Evolutionary conservation across 2,797 vertebrate species (phyloP).

Genomic region (Neostethus bicornis): DNA sequence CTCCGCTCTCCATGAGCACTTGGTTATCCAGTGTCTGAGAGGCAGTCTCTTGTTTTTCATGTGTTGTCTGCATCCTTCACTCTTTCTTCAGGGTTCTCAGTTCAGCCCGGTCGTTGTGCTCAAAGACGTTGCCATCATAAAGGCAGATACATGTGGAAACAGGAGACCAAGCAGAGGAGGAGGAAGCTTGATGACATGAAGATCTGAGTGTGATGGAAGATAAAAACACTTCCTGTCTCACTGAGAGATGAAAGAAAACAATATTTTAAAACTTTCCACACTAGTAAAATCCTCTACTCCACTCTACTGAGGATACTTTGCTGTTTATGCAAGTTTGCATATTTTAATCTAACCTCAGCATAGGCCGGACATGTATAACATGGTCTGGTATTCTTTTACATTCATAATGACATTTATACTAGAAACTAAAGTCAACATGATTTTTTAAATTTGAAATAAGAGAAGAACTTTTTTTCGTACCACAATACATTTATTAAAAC

Average conservation of each 20-base stretch:
- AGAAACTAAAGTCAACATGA: neutral
- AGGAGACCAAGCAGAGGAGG: constrained; percentile 28
- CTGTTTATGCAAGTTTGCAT: too few species aligned
- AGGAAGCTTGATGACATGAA: constrained; percentile 26
- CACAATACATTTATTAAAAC: neutral
- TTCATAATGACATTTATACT: neutral
- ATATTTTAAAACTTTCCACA: too few species aligned
- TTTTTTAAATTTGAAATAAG: too few species aligned
- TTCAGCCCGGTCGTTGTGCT: constrained; percentile 30
- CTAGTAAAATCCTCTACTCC: too few species aligned
- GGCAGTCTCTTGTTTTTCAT: constrained; percentile 37
- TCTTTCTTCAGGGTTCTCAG: constrained; percentile 26
- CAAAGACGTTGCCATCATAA: constrained; percentile 15
- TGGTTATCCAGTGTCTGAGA: constrained; percentile 51
- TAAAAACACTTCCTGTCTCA: constrained; percentile 37
- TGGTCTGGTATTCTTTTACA: neutral
- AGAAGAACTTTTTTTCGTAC: neutral
- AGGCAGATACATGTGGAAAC: constrained; percentile 8
- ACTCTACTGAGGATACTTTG: too few species aligned
- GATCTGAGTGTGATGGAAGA: constrained; percentile 32
- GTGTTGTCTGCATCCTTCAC: constrained; percentile 16
- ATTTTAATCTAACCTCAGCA: too few species aligned
- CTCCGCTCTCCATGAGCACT: constrained; percentile 53
- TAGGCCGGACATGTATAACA: too few species aligned
- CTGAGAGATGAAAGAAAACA: constrained; percentile 32